Evolutionary conservation across 2,113 vertebrate genomes (phyloP).

Genomic region (Erythrolamprus reginae): DNA sequence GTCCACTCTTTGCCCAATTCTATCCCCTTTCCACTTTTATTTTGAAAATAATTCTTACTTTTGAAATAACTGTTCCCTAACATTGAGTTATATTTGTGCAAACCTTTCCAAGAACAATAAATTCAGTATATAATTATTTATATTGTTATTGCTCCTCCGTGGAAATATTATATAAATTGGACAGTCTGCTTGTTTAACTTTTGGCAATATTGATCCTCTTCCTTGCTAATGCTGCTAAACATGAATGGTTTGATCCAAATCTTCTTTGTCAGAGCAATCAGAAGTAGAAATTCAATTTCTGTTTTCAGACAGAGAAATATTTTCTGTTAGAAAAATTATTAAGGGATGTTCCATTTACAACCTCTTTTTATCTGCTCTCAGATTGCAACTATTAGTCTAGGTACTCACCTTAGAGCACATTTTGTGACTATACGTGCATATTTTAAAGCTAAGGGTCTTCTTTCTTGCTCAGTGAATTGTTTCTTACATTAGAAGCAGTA

Average conservation of each 20-base stretch:
- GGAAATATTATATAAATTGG: conserved; percentile 42
- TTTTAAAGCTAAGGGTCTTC: background rate
- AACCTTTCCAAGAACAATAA: background rate
- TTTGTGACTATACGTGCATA: conserved; percentile 12
- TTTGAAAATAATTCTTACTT: background rate
- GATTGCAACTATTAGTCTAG: background rate
- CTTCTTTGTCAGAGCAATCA: background rate
- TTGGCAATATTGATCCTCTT: conserved; percentile 34
- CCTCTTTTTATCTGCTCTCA: background rate
- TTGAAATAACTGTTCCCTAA: background rate
- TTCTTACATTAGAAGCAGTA: background rate
- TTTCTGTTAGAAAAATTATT: background rate
- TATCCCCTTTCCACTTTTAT: background rate
- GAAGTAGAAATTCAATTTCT: background rate
- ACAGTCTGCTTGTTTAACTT: conserved; percentile 37
- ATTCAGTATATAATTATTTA: conserved; percentile 27
- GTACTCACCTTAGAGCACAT: background rate
- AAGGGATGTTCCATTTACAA: background rate
- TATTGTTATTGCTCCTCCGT: conserved; percentile 41
- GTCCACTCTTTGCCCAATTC: background rate
- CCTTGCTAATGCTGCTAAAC: background rate
- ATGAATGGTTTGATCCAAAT: background rate
- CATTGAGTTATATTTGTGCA: background rate
- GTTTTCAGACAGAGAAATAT: background rate
- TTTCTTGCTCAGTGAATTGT: background rate